Evolutionary conservation across 2,888 invertebrate species (phyloP).

Genomic region (Thereva unica): DNA sequence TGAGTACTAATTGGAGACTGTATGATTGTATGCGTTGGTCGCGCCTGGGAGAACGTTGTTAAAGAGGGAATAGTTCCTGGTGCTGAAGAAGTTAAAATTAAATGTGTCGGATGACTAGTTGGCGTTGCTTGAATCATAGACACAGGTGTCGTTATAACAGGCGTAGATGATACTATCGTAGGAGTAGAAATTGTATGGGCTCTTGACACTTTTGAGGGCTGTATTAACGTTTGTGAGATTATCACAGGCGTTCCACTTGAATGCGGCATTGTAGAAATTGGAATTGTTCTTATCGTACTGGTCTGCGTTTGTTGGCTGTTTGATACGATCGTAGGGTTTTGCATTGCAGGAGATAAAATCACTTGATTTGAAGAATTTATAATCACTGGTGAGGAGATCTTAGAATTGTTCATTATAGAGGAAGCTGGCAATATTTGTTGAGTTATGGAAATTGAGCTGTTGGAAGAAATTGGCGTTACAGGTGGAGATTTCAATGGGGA

Average conservation of each 20-base stretch:
- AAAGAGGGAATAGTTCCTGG: conserved; percentile 50
- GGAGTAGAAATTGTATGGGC: conserved; percentile 15
- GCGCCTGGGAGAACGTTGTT: conserved; percentile 53
- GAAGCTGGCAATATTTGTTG: neutral
- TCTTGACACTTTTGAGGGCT: conserved; percentile 50
- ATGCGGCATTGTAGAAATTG: conserved; percentile 36
- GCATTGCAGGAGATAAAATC: conserved; percentile 25
- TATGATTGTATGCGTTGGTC: conserved; percentile 50
- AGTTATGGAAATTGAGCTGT: conserved; percentile 49
- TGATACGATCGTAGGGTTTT: conserved; percentile 31
- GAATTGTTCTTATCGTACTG: conserved; percentile 34
- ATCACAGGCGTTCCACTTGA: conserved; percentile 53
- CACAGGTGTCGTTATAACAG: conserved; percentile 1
- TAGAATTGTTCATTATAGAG: neutral
- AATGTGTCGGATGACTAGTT: conserved; percentile 48
- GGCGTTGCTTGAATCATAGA: conserved; percentile 23
- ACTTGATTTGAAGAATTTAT: conserved; percentile 27
- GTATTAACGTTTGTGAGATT: conserved; percentile 57
- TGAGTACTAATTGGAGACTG: conserved; percentile 48
- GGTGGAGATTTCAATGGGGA: conserved; percentile 11
- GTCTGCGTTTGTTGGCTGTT: conserved; percentile 40
- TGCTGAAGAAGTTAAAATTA: conserved; percentile 51
- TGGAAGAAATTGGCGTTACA: neutral
- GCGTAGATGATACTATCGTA: conserved; percentile 15
- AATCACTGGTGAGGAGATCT: conserved; percentile 1